Evolutionary conservation across 2,888 invertebrate genomes (phyloP), one percentile per base, ranked within the genome.

Genomic region (Microctonus aethiopoides): DNA sequence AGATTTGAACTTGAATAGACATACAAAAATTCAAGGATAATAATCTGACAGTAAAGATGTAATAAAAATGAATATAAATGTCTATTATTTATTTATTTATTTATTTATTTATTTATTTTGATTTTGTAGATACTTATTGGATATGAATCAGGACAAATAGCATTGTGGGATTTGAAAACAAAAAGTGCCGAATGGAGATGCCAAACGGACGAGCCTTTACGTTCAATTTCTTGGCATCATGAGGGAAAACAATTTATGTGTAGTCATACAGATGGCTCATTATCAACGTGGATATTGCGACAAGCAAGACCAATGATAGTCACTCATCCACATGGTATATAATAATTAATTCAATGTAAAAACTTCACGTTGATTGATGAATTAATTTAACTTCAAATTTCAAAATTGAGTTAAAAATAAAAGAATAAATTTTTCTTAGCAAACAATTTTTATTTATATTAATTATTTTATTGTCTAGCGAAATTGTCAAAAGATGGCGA

Each of bases 171-270:
- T 89, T 90, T 99, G 84, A 92, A 93, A 81, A 91, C 90, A 80
- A 95, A 94, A 87, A 88, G 88, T 78, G 96, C 95, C 51, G 99
- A 99, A 84, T 91, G 93, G 88, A 91, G 97, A 84, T 95, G 93
- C 88, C 91, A 91, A 81, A 90, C 93, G 67, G 89, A 90, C 29
- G 95, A 95, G 85, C 92, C 91, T 66, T 89, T 98, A 78, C 91
- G 94, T 83, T 96, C 97, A 67, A 92, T 97, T 81, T 91, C 95
- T 75, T 99, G 99, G 99, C 97, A 98, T 87, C 93, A 95, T 88
- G 99, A 99, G 88, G 99, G 98, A 77, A 97, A 97, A 88, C 95
- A 96, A 88, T 95, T 99, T 86, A 95, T 99, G 93, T 94, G 94
- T 79, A 95, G 96, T 81, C 99, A 99, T 88, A 92, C 92, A 52